Percentiles rank a stretch among this genome's conserved stretches.
Evolutionary conservation across 2,113 vertebrate genomes (phyloP).

Genomic region (Ursus arctos): DNA sequence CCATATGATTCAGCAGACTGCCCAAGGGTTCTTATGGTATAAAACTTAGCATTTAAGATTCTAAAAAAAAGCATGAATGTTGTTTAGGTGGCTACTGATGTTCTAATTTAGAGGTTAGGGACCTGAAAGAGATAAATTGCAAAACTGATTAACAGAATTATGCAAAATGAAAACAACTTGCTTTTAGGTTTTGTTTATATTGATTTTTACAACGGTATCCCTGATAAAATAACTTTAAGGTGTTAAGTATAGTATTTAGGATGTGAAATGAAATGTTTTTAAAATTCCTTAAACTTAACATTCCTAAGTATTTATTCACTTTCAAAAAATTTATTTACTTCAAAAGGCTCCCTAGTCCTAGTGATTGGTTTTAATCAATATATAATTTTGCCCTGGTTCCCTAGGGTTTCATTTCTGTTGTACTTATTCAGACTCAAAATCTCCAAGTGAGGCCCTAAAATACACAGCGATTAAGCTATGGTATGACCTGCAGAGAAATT

Average conservation of each 20-base stretch:
- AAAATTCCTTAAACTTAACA: not conserved
- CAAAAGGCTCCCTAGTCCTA: not conserved
- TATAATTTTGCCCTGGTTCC: not conserved
- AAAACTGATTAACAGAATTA: not conserved
- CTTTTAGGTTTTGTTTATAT: conserved; percentile 5
- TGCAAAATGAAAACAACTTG: not conserved
- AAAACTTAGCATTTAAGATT: not conserved
- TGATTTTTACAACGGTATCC: not conserved
- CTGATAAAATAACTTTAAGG: conserved; percentile 29
- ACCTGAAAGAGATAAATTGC: not conserved
- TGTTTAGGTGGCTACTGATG: not conserved
- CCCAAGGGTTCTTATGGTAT: not conserved
- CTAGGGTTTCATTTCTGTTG: not conserved
- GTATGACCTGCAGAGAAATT: not conserved
- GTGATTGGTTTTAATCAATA: not conserved
- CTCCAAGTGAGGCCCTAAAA: not conserved
- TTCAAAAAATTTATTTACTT: not conserved
- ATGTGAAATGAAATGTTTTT: conserved; percentile 12
- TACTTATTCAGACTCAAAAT: not conserved
- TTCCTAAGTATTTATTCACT: not conserved
- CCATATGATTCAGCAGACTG: not conserved
- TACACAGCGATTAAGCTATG: not conserved
- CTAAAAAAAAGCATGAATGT: not conserved
- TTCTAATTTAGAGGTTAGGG: not conserved
- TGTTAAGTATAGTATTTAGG: not conserved